Percentiles rank a stretch among this genome's conserved stretches.
phyloP scores from a whole-genome alignment of 2,113 vertebrate species.

The Lethenteron reissneri region DNA sequence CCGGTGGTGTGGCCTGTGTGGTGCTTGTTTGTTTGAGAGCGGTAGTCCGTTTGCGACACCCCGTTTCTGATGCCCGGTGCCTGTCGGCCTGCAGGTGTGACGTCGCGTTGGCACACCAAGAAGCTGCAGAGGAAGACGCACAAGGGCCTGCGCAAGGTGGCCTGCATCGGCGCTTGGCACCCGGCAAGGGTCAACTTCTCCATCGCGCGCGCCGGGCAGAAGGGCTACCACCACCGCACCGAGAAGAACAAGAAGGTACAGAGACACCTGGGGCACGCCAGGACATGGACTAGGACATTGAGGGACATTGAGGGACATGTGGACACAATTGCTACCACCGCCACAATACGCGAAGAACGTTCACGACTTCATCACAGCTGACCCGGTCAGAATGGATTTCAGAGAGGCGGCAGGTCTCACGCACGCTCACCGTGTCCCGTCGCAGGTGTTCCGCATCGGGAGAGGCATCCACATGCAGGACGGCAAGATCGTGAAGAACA shows the following conservation, averaged over 20 bases:
- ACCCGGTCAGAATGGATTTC: no score
- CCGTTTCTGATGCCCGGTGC: neutral
- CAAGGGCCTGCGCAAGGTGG: constrained; percentile 40
- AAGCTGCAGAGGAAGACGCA: constrained; percentile 44
- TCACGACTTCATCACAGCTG: no score
- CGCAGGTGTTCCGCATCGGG: constrained; percentile 35
- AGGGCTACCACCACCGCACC: constrained; percentile 42
- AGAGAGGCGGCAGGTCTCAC: no score
- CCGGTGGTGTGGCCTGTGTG: no score
- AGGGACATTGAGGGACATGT: no score
- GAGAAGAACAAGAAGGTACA: constrained; percentile 44
- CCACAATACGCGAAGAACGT: no score
- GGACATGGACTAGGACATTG: no score
- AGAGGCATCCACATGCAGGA: constrained; percentile 25
- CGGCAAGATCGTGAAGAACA: constrained; percentile 35
- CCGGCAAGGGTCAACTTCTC: constrained; percentile 37
- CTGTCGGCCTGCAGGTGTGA: constrained; percentile 25
- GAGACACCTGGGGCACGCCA: neutral
- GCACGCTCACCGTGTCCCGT: no score
- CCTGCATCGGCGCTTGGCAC: constrained; percentile 46
- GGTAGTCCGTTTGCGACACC: no score
- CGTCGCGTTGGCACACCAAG: constrained; percentile 40
- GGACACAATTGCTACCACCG: no score
- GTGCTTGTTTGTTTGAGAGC: no score
- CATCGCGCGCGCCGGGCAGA: constrained; percentile 40